Conservation (phyloP, 2,113 vertebrate genomes). For the Platysternon megacephalum region DNA sequence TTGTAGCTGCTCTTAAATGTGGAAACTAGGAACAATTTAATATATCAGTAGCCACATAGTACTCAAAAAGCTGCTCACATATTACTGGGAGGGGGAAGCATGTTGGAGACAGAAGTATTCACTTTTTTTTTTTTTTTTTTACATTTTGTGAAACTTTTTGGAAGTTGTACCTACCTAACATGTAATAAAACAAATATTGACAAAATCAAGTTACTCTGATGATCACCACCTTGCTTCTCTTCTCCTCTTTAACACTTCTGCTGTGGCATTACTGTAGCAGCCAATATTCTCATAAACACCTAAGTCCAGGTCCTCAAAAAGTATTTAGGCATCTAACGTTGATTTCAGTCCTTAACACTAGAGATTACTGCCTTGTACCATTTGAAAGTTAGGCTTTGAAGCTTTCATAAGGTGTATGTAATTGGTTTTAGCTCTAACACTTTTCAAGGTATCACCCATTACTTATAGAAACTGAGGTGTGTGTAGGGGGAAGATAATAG, state of each 20-base stretch:
- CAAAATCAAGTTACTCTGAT: background rate
- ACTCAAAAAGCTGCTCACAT: background rate
- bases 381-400: background rate
- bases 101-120: background rate
- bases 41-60: background rate
- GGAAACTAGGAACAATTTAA: background rate
- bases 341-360: no score
- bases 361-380: background rate
- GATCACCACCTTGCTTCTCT: background rate
- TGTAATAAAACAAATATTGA: background rate
- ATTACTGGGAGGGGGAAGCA: background rate
- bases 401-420: background rate
- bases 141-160: background rate
- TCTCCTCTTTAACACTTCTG: background rate
- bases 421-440: background rate
- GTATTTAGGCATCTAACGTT: no score
- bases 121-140: background rate
- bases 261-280: background rate
- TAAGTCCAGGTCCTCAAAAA: background rate
- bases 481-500: background rate
- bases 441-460: background rate
- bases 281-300: background rate
- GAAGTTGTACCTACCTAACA: slow-evolving; percentile 4
- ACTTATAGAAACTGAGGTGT: background rate
- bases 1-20: background rate